Base-by-base conservation (phyloP, 2,888 invertebrate genomes). In the Epirrhoe tristata region DNA sequence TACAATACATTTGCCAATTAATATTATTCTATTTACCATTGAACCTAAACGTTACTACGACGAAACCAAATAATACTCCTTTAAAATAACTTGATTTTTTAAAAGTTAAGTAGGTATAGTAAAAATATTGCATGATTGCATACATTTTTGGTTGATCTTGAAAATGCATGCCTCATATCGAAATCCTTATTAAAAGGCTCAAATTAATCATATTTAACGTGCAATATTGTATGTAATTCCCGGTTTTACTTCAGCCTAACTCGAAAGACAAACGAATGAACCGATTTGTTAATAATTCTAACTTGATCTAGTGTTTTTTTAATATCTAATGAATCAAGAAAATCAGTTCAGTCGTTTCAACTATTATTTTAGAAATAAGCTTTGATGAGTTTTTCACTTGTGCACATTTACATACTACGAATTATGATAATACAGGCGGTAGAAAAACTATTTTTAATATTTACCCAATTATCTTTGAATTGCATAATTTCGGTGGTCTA, bases 11-110 rank as follows among this genome's bases (percentile, higher is more conserved):
- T 56, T 50, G 32, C 14, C n/a, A 58, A 14, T 57, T 57, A 57
- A n/a, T n/a, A n/a, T 24, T 24, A 24, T 24, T 2, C 12, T 58
- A 63, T 39, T 34, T 34, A 32, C 32, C 43, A 43, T 36, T 36
- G 36, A 36, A 43, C 12, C 39, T 43, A 12, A 43, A 43, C 24
- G 3, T 24, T 43, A 12, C 39, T 12, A 12, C 57, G 57, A 57
- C 63, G 43, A 57, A 63, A 63, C 46, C 53, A 53, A 63, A 53
- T 54, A 58, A 48, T 63, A 63, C 58, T 63, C 32, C 10, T 34
- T 36, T 54, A 48, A 60, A 54, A 46, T 54, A 48, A 17, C 12
- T 12, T 43, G 39, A 43, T 43, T 43, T 43, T 43, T 12, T 12
- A 10, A 8, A 7, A 8, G 10, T 39, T 39, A n/a, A n/a, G n/a